Evolutionary conservation across 2,888 invertebrate genomes (phyloP).

Genomic region (Eristalis intricaria): DNA sequence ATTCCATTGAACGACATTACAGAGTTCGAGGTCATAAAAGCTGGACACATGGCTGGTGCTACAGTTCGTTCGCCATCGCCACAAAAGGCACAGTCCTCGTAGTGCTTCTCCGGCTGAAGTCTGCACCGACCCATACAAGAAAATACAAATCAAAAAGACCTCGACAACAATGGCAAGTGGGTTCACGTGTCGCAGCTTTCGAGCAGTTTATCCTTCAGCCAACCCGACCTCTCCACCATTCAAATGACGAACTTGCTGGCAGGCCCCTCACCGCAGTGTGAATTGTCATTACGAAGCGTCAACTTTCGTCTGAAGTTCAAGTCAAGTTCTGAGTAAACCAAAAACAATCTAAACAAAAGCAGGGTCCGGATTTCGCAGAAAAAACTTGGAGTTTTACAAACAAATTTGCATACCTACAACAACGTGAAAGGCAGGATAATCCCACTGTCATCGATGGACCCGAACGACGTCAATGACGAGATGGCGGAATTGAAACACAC

Average conservation of each 20-base stretch:
- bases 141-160: background rate
- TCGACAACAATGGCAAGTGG: background rate
- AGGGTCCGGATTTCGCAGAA: background rate
- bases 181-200: background rate
- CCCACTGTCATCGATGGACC: background rate
- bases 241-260: background rate
- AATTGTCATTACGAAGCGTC: background rate
- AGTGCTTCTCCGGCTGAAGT: too few species aligned
- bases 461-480: background rate
- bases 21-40: too few species aligned
- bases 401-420: background rate
- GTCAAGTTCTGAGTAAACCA: background rate
- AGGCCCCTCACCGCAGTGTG: background rate
- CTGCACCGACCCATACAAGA: background rate
- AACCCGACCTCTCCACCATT: background rate
- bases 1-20: too few species aligned
- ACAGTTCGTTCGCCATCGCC: too few species aligned
- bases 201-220: background rate
- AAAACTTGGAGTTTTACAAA: background rate
- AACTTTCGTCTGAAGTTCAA: background rate
- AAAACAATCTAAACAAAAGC: background rate
- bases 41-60: too few species aligned
- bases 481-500: background rate
- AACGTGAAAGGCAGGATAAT: background rate
- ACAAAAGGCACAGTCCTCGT: too few species aligned